Evolutionary conservation across 2,888 invertebrate species (phyloP).

Genomic region (Schizaphis graminum): DNA sequence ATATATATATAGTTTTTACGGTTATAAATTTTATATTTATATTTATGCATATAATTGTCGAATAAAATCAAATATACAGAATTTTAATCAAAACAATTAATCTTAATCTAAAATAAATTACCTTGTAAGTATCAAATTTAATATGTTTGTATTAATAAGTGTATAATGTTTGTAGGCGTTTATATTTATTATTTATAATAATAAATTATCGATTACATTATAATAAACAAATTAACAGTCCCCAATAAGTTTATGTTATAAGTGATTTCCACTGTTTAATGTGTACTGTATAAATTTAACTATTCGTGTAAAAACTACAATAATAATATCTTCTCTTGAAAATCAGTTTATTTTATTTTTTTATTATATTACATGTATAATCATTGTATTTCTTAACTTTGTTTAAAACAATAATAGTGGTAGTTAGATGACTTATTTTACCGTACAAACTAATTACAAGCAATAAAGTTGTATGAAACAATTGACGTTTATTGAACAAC

Average conservation of each 20-base stretch:
- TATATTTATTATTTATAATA: background rate
- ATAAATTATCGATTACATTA: background rate
- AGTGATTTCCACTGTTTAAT: background rate
- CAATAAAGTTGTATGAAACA: constrained; percentile 29
- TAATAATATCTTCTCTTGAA: background rate
- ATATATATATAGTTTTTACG: background rate
- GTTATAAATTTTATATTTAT: background rate
- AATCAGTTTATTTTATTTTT: background rate
- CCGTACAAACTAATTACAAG: background rate
- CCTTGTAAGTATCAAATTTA: background rate
- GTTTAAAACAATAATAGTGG: background rate
- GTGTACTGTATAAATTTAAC: background rate
- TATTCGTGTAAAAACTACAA: background rate
- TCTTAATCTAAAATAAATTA: too few species aligned
- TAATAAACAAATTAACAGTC: background rate
- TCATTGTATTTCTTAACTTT: background rate
- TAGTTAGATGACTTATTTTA: background rate
- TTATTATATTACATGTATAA: background rate
- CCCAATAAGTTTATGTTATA: background rate
- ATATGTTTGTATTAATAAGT: background rate
- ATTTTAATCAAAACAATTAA: background rate
- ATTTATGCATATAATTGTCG: background rate
- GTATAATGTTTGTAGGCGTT: too few species aligned
- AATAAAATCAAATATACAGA: background rate
- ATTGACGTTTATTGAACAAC: constrained; percentile 17